These are phyloP conservation scores for Smittia sp. DNA, from an alignment of 2,888 invertebrate genomes.

Conservation along the genomic window DNA sequence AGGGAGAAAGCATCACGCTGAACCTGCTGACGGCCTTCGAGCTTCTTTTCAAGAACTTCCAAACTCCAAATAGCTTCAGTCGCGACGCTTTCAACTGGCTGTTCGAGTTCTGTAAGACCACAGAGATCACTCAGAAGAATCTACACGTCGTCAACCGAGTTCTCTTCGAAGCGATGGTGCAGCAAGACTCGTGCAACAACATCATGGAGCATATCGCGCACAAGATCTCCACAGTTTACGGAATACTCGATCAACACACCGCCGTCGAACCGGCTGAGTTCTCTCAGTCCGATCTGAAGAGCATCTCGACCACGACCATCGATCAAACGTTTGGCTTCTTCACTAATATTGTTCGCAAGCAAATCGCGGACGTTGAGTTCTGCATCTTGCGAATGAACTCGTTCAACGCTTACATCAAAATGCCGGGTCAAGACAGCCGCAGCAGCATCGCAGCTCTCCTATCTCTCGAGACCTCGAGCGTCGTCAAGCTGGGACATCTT, in stretches of 20 bases:
- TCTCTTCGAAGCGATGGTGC: slow-evolving; percentile 4
- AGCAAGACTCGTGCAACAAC: background rate
- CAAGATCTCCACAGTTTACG: background rate
- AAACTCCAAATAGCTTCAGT: background rate
- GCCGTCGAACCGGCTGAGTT: background rate
- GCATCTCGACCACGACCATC: background rate
- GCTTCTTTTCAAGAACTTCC: background rate
- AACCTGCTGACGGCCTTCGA: background rate
- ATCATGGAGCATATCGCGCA: slow-evolving; percentile 10
- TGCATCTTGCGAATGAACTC: slow-evolving; percentile 5
- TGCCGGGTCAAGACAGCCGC: background rate
- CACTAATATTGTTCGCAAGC: background rate
- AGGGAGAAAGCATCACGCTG: background rate
- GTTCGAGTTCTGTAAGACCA: background rate
- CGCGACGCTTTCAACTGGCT: slow-evolving; percentile 20
- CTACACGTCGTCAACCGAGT: background rate
- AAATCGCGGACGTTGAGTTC: slow-evolving; percentile 7
- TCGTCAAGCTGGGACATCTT: background rate
- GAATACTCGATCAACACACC: background rate
- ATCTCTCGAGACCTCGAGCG: background rate
- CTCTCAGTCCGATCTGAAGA: background rate
- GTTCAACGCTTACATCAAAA: slow-evolving; percentile 15
- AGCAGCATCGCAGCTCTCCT: background rate
- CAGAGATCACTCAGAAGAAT: background rate
- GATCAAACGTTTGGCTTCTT: background rate